Base-by-base conservation (phyloP, 1,140 invertebrate genomes). In the Streblospio benedicti region DNA sequence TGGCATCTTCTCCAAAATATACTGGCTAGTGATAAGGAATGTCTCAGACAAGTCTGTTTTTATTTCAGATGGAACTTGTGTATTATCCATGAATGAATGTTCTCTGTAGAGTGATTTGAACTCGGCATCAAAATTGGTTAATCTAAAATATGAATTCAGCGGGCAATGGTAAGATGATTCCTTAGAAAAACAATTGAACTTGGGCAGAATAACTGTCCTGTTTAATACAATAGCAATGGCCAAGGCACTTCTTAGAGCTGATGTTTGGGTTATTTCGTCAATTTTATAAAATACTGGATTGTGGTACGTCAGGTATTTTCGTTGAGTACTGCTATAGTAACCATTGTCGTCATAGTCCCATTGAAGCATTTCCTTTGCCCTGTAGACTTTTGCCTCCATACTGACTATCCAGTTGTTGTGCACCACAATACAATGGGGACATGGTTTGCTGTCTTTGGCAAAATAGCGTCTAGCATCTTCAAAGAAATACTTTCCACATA, bases 351-450 rank as follows among this genome's bases (percentile, higher is more conserved):
- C 60, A 27, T 57, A 33, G n/a, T 51, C 16, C 60, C 60, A 62
- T 25, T 38, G 35, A 16, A 62, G 55, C 4, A 45, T 30, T 30
- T 62, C 60, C 32, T 52, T 49, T 23, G 57, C 57, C 12, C 60
- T 31, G 55, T 62, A 62, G 23, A 58, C 31, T 30, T 62, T 62
- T 14, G 60, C 60, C 27, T 62, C 60, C n/a, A 33, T 59, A 6
- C 35, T 30, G 20, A 62, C 60, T n/a, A 62, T 62, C 60, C 60
- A 62, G 45, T 62, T 62, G 47, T 62, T 62, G 45, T 62, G 60
- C 14, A 57, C 45, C 18, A 62, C 60, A 18, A 50, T 30, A 32
- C 54, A 57, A 0, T 62, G 23, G 9, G 38, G 25, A 62, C 54
- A 51, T 18, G 28, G 35, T 2, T n/a, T 25, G n/a, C 27, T 30